Evolutionary conservation across 2,888 invertebrate genomes (phyloP), one percentile per base, ranked within the genome.

Genomic region (Liposcelis brunnea): DNA sequence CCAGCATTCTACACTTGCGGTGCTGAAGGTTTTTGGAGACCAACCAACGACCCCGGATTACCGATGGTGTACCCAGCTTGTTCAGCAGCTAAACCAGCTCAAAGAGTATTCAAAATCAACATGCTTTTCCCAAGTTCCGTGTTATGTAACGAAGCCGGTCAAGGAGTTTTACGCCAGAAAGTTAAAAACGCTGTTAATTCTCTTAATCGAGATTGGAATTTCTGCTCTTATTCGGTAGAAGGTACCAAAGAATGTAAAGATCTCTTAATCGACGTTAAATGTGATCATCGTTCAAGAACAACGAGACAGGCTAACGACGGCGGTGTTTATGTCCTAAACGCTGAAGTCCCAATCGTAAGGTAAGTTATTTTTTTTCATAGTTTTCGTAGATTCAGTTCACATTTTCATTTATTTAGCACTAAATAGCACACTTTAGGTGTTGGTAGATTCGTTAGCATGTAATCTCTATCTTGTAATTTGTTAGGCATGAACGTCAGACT

Each of bases 1-100:
- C 93, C 95, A 1, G 83, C 86, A 53, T 95, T 95, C 71, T 97
- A 93, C 62, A 90, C 90, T 1, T 97, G 97, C 59, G 94, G 93
- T n/a, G 86, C 85, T 45, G 94, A 95, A 75, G 97, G 95, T 34
- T 86, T 90, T 65, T 97, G 95, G 97, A 72, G 91, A 54, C 94
- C 94, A 43, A 87, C 86, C 1, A 69, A 67, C 32, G 78, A 86
- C 57, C 84, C 87, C 7, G 73, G 71, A 40, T 67, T 83, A 55
- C 84, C 87, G 26, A 66, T 90, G 52, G 69, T 85, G n/a, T 91
- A 89, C 58, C 90, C 91, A 47, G 87, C 90, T 52, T 91, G 90
- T 59, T 52, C 61, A 82, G 85, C 80, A 49, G 75, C 89, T 5
- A 80, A 82, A 55, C 77, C 90, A 16, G 94, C 94, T n/a, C 93